phyloP scores from a whole-genome alignment of 2,113 vertebrate genomes.

The Percina caprodes region DNA sequence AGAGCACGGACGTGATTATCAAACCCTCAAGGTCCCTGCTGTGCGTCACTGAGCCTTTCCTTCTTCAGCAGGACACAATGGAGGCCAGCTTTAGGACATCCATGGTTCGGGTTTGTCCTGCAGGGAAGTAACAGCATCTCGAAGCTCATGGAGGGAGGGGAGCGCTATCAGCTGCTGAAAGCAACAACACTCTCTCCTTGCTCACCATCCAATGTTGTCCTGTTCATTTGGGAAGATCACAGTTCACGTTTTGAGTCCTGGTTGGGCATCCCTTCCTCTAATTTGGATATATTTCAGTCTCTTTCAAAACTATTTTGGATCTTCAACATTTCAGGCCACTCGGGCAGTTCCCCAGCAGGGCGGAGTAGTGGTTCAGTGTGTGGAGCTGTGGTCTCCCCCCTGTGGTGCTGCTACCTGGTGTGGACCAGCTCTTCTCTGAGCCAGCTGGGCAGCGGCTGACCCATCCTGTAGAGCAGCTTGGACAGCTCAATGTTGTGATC shows the following conservation, averaged over 20 bases:
- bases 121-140: slow-evolving; percentile 10
- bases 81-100: slow-evolving; percentile 4
- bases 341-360: slow-evolving; percentile 36
- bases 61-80: slow-evolving; percentile 32
- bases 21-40: slow-evolving; percentile 42
- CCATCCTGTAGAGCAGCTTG: slow-evolving; percentile 97
- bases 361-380: slow-evolving; percentile 56
- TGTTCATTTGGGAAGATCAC: slow-evolving; percentile 51
- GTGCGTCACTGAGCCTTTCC: slow-evolving; percentile 36
- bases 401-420: slow-evolving; percentile 91
- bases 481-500: slow-evolving; percentile 97
- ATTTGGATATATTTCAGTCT: slow-evolving; percentile 16
- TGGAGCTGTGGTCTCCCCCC: slow-evolving; percentile 43
- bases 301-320: slow-evolving; percentile 45
- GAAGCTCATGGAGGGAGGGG: neutral
- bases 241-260: slow-evolving; percentile 45
- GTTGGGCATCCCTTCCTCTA: slow-evolving; percentile 18
- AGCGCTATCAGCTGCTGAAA: slow-evolving; percentile 16
- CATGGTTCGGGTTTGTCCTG: slow-evolving; percentile 28
- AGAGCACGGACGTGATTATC: slow-evolving; percentile 49
- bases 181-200: neutral
- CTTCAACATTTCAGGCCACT: slow-evolving; percentile 34
- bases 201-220: slow-evolving; percentile 22
- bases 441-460: slow-evolving; percentile 95
- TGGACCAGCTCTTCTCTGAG: slow-evolving; percentile 95